Percentiles rank a stretch among this genome's conserved stretches.
Evolutionary conservation across 2,888 invertebrate species (phyloP).

Genomic region (Gastrophysa polygoni): DNA sequence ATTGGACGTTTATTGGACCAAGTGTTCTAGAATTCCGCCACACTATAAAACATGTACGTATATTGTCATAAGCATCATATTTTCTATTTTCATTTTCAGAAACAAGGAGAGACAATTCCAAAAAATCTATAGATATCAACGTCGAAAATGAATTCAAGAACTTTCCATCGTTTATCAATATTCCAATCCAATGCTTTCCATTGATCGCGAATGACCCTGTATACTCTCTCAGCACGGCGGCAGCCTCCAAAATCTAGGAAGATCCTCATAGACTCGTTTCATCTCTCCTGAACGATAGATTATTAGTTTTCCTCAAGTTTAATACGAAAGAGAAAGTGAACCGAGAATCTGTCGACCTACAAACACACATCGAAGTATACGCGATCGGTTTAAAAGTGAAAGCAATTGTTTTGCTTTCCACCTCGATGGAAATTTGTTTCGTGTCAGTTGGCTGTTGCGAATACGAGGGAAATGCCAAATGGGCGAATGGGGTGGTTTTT

Average conservation of each 20-base stretch:
- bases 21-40: too few relatives aligned
- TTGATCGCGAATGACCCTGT: too few relatives aligned
- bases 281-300: slow-evolving; percentile 14
- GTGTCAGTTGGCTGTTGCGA: slow-evolving; percentile 15
- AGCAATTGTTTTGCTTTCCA: slow-evolving; percentile 47
- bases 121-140: too few relatives aligned
- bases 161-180: too few relatives aligned
- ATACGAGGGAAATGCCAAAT: not conserved
- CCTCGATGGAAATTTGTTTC: slow-evolving; percentile 22
- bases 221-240: not conserved
- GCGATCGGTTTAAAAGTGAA: slow-evolving; percentile 47
- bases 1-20: too few relatives aligned
- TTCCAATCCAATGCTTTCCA: too few relatives aligned
- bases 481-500: too few relatives aligned
- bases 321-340: slow-evolving; percentile 31
- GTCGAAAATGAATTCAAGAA: too few relatives aligned
- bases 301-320: slow-evolving; percentile 14
- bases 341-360: slow-evolving; percentile 34
- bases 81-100: too few relatives aligned
- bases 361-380: slow-evolving; percentile 38
- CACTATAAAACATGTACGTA: too few relatives aligned
- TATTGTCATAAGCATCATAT: too few relatives aligned
- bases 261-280: slow-evolving; percentile 4
- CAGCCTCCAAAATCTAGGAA: not conserved
- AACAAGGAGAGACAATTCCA: too few relatives aligned